Evolutionary conservation across 2,888 invertebrate species (phyloP), one percentile per base, ranked within the genome.

Genomic region (Habroteleia sp.): DNA sequence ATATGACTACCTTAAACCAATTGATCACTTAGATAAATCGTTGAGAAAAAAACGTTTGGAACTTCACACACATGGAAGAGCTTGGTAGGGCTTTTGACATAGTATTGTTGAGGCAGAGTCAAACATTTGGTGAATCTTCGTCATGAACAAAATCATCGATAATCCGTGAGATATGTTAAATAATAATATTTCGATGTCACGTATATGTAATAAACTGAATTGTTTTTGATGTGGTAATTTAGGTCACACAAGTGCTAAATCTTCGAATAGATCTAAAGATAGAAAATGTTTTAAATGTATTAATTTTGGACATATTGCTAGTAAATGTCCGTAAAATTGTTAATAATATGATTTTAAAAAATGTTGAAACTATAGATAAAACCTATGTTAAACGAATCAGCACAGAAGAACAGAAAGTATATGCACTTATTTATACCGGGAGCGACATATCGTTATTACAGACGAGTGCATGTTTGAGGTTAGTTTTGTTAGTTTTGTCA

Each of bases 21-120:
- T n/a, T n/a, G n/a, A n/a, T n/a, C n/a, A n/a, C n/a, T n/a, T n/a
- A n/a, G n/a, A n/a, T n/a, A n/a, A n/a, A n/a, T n/a, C n/a, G n/a
- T n/a, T n/a, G n/a, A n/a, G n/a, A n/a, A n/a, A n/a, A n/a, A n/a
- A n/a, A n/a, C n/a, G n/a, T n/a, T n/a, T n/a, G n/a, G n/a, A n/a
- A n/a, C n/a, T n/a, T n/a, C n/a, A n/a, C n/a, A n/a, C n/a, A n/a
- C n/a, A n/a, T n/a, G n/a, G n/a, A n/a, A 16, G 52, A 63, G 3
- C 25, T 71, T 13, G 25, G 62, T 2, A 31, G 29, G 7, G 71
- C 71, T 1, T 75, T 75, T 13, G 11, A 56, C 2, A 58, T 60
- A 17, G 31, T 23, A 35, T 50, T 17, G 17, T 52, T 46, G 14
- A 11, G 37, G 37, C 37, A 37, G 6, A 14, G 37, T 33, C 33